These are phyloP conservation scores for Spinus olivaceus DNA, from an alignment of 2,797 vertebrate species.

Conservation along the genomic window DNA sequence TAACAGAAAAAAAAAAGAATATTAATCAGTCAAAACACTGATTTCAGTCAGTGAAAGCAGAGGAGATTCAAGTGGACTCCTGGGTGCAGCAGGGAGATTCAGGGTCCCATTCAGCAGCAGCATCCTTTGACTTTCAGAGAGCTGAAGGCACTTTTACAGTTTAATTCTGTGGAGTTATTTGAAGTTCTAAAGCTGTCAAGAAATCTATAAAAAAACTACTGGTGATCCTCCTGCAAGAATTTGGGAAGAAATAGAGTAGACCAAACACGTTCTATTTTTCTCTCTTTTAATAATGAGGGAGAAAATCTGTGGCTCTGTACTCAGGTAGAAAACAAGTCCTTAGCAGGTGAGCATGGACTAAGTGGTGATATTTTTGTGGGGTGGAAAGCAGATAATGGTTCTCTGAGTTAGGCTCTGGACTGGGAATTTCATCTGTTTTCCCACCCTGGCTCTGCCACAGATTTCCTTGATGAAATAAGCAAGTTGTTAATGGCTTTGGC, in stretches of 20 bases:
- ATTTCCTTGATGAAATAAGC: not conserved
- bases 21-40: not conserved
- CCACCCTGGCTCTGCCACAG: not conserved
- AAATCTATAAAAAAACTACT: not conserved
- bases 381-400: not conserved
- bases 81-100: not conserved
- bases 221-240: not conserved
- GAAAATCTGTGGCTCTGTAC: not conserved
- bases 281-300: not conserved
- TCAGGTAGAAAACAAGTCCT: not conserved
- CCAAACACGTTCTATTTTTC: not conserved
- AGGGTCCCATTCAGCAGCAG: not conserved
- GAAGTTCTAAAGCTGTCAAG: not conserved
- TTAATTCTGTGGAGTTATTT: not conserved
- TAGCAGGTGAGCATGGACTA: not conserved
- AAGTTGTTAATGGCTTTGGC: not conserved
- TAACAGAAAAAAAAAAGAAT: not conserved
- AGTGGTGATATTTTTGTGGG: not conserved
- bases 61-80: not conserved
- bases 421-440: not conserved
- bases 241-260: not conserved
- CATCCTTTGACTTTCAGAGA: not conserved
- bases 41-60: not conserved
- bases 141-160: not conserved
- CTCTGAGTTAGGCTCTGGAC: not conserved